Base-by-base conservation (phyloP, 1,140 invertebrate genomes). In the Magallana angulata region DNA sequence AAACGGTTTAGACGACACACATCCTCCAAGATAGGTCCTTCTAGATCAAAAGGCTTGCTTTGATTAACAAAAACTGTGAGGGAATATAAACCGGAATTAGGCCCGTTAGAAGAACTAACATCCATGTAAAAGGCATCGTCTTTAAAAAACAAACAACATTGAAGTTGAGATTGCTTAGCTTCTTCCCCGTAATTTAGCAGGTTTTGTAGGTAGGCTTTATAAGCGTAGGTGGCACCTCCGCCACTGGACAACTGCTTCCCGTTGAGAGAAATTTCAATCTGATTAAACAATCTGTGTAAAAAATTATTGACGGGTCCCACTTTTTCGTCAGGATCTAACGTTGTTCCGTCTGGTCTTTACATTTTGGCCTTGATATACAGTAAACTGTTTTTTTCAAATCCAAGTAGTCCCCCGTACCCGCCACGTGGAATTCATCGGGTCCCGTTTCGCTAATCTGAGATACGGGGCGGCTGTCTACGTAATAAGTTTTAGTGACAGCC, bases 181-280 rank as follows among this genome's bases (percentile, higher is more conserved):
- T 62, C 76, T 16, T 58, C n/a, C 7, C 64, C 85, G 56, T 87
- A 30, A 6, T 62, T 82, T 57, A 87, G 62, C 6, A 82, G 62
- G 36, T 18, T 82, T 30, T 82, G n/a, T 8, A 87, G 30, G 30
- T 60, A 82, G 1, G 76, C 6, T 60, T 81, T 80, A 18, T 87
- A 87, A 0, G 76, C 48, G 56, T 82, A 87, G 58, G 81, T 62
- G 62, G 81, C 82, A 0, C 30, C 24, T 1, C 11, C 59, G 7
- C 36, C 60, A 7, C 56, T 57, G 8, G 56, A 9, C 1, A 85
- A 30, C 4, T 18, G n/a, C 60, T 82, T 82, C 1, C 30, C 57
- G 12, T 82, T 16, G 7, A 87, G 18, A 82, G 57, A 59, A 7
- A 87, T 64, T 0, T 87, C 85, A 1, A 87, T 57, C 48, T 57